phyloP scores from a whole-genome alignment of 2,113 vertebrate species.

The Erinaceus europaeus region DNA sequence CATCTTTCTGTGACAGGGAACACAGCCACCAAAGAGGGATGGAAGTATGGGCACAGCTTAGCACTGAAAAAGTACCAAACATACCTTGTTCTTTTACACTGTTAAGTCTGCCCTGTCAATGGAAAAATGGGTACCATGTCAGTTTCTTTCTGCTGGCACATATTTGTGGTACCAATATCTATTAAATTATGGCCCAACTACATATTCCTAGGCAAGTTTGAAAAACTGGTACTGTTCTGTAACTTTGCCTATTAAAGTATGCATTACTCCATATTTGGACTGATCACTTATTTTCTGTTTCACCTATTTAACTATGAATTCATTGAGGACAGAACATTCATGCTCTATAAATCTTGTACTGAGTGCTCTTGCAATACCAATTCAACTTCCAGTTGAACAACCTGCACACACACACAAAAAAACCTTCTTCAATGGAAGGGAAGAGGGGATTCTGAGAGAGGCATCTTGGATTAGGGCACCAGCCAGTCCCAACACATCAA shows the following conservation, averaged over 20 bases:
- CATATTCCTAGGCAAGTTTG: neutral
- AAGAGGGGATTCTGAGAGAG: neutral
- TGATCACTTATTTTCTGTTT: neutral
- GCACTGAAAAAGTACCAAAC: neutral
- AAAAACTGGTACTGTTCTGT: neutral
- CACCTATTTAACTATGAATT: neutral
- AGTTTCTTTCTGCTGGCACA: neutral
- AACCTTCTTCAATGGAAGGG: neutral
- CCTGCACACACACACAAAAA: too few relatives aligned
- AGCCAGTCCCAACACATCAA: neutral
- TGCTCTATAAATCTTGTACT: neutral
- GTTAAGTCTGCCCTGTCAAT: neutral
- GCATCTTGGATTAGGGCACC: neutral
- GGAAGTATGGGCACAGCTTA: rapidly evolving
- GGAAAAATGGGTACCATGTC: too few relatives aligned
- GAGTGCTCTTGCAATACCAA: neutral
- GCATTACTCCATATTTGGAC: neutral
- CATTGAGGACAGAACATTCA: neutral
- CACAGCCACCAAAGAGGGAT: rapidly evolving
- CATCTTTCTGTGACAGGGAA: neutral
- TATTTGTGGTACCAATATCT: neutral
- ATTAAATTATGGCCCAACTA: neutral
- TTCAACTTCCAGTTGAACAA: neutral
- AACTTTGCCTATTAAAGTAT: neutral
- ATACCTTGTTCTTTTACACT: neutral